Conservation (phyloP, 1,140 invertebrate genomes). For the Apis cerana region DNA sequence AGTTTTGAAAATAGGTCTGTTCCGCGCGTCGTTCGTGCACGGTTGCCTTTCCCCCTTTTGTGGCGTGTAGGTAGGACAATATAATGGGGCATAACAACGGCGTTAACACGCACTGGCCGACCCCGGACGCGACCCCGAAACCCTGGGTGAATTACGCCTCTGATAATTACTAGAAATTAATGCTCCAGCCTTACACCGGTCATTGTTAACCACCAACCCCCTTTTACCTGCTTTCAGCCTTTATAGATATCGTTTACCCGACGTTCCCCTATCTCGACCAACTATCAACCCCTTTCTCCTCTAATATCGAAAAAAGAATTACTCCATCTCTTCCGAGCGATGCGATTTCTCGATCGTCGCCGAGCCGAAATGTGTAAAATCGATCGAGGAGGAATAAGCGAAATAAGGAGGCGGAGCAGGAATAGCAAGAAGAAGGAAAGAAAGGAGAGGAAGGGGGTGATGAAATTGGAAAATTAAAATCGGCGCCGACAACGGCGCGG, state of each 20-base stretch:
- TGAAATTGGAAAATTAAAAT: conserved; percentile 65
- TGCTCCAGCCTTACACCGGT: conserved; percentile 71
- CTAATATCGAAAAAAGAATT: no score
- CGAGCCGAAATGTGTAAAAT: neutral
- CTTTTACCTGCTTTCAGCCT: conserved; percentile 53
- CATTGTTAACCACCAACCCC: conserved; percentile 53
- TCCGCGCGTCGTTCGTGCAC: conserved; percentile 37
- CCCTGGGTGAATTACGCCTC: conserved; percentile 77
- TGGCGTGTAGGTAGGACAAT: conserved; percentile 69
- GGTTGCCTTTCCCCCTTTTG: conserved; percentile 43
- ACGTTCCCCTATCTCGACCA: neutral
- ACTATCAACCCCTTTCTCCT: neutral
- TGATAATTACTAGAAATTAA: conserved; percentile 81
- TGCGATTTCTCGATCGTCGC: neutral
- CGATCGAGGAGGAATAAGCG: neutral
- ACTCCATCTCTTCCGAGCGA: neutral
- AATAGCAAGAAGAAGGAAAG: neutral
- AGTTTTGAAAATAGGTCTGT: conserved; percentile 55
- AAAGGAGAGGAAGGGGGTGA: conserved; percentile 10
- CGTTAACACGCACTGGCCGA: conserved; percentile 79
- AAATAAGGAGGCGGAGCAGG: neutral
- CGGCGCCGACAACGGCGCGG: conserved; percentile 55
- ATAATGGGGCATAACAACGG: conserved; percentile 81
- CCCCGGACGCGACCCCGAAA: conserved; percentile 77
- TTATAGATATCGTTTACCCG: conserved; percentile 37